Evolutionary conservation across 2,797 vertebrate genomes (phyloP), one percentile per base, ranked within the genome.

Genomic region (Anguilla megastoma): DNA sequence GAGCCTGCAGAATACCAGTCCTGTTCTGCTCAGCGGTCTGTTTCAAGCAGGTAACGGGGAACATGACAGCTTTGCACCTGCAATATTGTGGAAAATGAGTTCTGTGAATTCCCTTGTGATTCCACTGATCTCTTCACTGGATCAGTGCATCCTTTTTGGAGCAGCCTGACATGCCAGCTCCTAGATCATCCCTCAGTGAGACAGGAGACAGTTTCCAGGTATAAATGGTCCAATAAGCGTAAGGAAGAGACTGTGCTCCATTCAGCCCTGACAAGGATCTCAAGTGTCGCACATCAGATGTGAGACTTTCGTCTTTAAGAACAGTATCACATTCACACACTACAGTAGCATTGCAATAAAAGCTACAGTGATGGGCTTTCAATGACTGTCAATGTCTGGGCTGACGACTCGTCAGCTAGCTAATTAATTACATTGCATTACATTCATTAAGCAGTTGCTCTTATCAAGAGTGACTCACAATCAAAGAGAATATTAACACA

Each of bases 41-140:
- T 66, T 66, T 41, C 56, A 41, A 24, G 54, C 58, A 85, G 33
- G 58, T 85, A 66, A 85, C 27, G 8, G 84, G 30, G 30, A 85
- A 66, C 84, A 85, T 63, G 84, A 85, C 84, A 41, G 84, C 56
- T 33, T 36, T 27, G 82, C 48, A 10, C 48, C 82, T 84, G 48
- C 82, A 48, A 52, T 84, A 50, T 84, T 84, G 27, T 84, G 82
- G 45, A 84, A 84, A 84, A 84, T 52, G 45, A 21, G 52, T 21
- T 21, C 84, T 85, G 18, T 2, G 3, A n/a, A 41, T 63, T 66
- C 84, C 33, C 84, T 58, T 33, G 52, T 58, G 56, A 36, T 36
- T 56, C n/a, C 8, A 12, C 84, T 66, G 84, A 85, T 85, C 84
- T 82, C 33, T 60, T 63, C 56, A 63, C 56, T 33, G 58, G 56